Conservation (phyloP, 2,113 vertebrate genomes). For the Acanthochromis polyacanthus region DNA sequence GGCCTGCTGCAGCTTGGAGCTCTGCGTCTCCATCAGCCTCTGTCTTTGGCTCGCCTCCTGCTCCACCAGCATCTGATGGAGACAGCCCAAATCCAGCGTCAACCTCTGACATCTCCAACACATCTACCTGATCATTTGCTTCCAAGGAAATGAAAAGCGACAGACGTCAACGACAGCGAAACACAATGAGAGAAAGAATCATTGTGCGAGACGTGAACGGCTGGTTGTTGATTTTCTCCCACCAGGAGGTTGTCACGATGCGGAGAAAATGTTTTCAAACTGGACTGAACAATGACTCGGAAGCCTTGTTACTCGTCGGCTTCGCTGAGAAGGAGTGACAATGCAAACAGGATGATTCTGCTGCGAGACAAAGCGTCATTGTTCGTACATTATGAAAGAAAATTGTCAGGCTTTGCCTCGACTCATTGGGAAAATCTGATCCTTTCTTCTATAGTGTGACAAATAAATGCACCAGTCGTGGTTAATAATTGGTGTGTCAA, state of each 20-base stretch:
- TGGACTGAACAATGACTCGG: slow-evolving; percentile 53
- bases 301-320: slow-evolving; percentile 44
- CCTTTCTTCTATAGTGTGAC: slow-evolving; percentile 25
- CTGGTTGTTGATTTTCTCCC: slow-evolving; percentile 44
- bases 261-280: slow-evolving; percentile 51
- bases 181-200: slow-evolving; percentile 42
- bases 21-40: slow-evolving; percentile 61
- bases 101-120: slow-evolving; percentile 21
- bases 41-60: slow-evolving; percentile 70
- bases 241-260: slow-evolving; percentile 61
- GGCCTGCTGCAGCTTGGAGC: slow-evolving; percentile 78
- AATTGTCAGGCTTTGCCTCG: slow-evolving; percentile 32
- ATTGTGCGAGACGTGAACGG: slow-evolving; percentile 39
- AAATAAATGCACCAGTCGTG: slow-evolving; percentile 16
- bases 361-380: slow-evolving; percentile 54
- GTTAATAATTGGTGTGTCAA: slow-evolving; percentile 15
- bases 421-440: slow-evolving; percentile 11
- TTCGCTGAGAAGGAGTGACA: slow-evolving; percentile 26
- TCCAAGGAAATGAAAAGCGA: slow-evolving; percentile 22
- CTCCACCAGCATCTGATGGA: slow-evolving; percentile 83
- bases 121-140: slow-evolving; percentile 34
- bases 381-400: slow-evolving; percentile 33
- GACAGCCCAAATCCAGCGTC: neutral
- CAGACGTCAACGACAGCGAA: slow-evolving; percentile 36
- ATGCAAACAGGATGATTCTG: slow-evolving; percentile 36